These are phyloP conservation scores for Phyllotreta cruciferae DNA, from an alignment of 2,888 invertebrate species.

Conservation along the genomic window DNA sequence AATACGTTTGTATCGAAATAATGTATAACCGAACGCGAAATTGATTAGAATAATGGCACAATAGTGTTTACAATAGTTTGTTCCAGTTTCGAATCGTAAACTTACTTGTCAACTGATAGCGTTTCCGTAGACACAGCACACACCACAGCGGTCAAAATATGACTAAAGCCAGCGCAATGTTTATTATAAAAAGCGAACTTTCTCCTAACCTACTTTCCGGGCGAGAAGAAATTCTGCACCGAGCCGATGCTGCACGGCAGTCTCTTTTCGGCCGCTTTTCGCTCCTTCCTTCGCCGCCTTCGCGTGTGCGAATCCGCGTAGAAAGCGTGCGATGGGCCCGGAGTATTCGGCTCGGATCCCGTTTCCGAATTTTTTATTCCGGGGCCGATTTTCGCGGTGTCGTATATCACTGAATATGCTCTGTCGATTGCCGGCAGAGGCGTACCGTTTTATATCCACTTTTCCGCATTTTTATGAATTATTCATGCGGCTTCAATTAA, in stretches of 20 bases:
- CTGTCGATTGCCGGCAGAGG: background rate
- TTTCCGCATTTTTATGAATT: no score
- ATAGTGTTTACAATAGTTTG: background rate
- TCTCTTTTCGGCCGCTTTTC: slow-evolving; percentile 22
- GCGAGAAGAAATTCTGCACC: slow-evolving; percentile 40
- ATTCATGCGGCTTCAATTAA: no score
- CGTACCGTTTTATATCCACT: background rate
- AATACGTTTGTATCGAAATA: no score
- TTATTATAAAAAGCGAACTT: slow-evolving; percentile 59
- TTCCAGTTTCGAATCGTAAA: background rate
- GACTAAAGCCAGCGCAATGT: slow-evolving; percentile 54
- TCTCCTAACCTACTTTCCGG: slow-evolving; percentile 59
- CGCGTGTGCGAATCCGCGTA: slow-evolving; percentile 5
- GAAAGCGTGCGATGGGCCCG: slow-evolving; percentile 20
- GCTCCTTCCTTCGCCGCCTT: slow-evolving; percentile 11
- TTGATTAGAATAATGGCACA: background rate
- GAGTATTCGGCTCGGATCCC: slow-evolving; percentile 23
- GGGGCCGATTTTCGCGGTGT: background rate
- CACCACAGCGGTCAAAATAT: slow-evolving; percentile 52
- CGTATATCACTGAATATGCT: background rate
- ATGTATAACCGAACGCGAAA: background rate
- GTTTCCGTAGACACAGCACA: slow-evolving; percentile 35
- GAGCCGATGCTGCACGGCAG: slow-evolving; percentile 26
- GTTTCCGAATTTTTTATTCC: slow-evolving; percentile 29
- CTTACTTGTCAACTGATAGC: slow-evolving; percentile 1